Percentiles rank a stretch among this genome's conserved stretches.
Conservation (phyloP, 2,888 invertebrate genomes). For the Trissolcus brochymenae region DNA sequence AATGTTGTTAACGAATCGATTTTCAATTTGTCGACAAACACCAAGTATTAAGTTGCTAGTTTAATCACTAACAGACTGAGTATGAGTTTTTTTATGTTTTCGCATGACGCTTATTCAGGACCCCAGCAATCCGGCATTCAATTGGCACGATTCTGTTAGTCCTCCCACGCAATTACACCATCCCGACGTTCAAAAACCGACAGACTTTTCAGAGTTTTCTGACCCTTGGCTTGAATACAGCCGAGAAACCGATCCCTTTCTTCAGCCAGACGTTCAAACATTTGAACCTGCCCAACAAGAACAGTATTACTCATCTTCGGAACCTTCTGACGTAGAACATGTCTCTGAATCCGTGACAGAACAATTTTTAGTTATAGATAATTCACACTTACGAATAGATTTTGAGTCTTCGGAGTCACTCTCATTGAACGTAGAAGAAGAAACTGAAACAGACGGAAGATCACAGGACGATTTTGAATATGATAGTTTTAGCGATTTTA, state of each 20-base stretch:
- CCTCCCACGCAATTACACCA: conserved; percentile 56
- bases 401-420: neutral
- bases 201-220: conserved; percentile 76
- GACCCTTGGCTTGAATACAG: conserved; percentile 88
- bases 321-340: conserved; percentile 3
- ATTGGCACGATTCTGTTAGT: conserved; percentile 70
- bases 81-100: conserved; percentile 73
- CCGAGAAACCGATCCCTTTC: conserved; percentile 66
- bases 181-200: conserved; percentile 52
- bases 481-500: neutral
- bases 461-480: neutral
- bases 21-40: conserved; percentile 54
- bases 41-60: conserved; percentile 61
- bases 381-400: neutral
- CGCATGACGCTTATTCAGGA: conserved; percentile 76
- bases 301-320: conserved; percentile 27
- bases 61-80: conserved; percentile 71
- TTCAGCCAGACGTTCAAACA: conserved; percentile 7
- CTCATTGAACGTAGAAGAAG: neutral
- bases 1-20: neutral
- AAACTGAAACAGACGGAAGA: neutral
- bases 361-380: conserved; percentile 32
- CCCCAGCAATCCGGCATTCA: conserved; percentile 73
- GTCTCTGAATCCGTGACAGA: conserved; percentile 12
- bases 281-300: conserved; percentile 14